Base-by-base conservation (phyloP, 1,140 invertebrate species). In the Papilio dardanus region DNA sequence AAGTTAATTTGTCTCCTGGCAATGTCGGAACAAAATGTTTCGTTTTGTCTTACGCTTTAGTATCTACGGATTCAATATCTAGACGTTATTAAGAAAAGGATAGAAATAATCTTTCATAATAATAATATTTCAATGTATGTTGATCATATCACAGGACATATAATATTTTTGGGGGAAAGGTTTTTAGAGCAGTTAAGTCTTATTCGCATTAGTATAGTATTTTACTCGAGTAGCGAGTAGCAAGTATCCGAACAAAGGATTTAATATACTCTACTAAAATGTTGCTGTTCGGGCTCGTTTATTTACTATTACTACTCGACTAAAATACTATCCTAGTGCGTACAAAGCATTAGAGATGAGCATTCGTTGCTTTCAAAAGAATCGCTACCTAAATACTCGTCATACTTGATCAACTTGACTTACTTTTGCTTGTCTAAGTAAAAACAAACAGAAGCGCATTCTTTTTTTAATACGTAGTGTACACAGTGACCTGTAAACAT, bases 401-500 rank as follows among this genome's bases (percentile, higher is more conserved):
- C 42, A 19, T 19, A 46, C 4, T 54, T 24, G 3, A 24, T n/a
- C 19, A 24, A 54, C 21, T 54, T 54, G 21, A 54, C 21, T 54
- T 24, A 54, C 50, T 54, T 50, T 54, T 54, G 50, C 21, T 54
- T 54, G 8, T 24, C 10, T 62, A 62, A 62, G 21, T 62, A 30
- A 28, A 30, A 28, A 62, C 10, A 28, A 7, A 62, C 21, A 62
- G 54, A 62, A 62, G 24, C 21, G 10, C 21, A 62, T 62, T 50
- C 46, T 50, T 28, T 54, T 54, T 62, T 62, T 62, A 62, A 62
- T 30, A 62, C 21, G 24, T 62, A 28, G 24, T 62, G 54, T 28
- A 62, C 54, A 62, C 54, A 58, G 54, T 62, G 54, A 62, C 54
- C 54, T 62, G 24, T 62, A 28, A 62, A 62, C 54, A 28, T 12